Base-by-base conservation (phyloP, 2,888 invertebrate genomes). In the Andrena fulva region DNA sequence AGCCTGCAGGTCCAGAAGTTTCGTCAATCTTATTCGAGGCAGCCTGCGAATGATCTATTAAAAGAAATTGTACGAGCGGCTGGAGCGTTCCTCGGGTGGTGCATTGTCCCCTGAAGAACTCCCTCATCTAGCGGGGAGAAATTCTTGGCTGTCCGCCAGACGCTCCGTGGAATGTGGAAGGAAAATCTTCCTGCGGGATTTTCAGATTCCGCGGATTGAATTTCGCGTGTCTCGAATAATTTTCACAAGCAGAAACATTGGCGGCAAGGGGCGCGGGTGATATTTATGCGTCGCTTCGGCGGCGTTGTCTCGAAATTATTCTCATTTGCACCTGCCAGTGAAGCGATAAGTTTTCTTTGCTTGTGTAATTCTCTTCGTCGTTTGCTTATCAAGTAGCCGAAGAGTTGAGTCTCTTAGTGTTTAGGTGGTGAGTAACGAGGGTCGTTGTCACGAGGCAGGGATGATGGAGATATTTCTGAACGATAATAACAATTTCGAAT, bases 141-240 rank as follows among this genome's bases (percentile, higher is more conserved):
- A 83, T 88, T 83, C 82, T 85, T 88, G 87, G 80, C 74, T 31
- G 60, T 54, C 27, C 54, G 86, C 87, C 87, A 86, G 83, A 76
- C 77, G 62, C 64, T 33, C 48, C 80, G 59, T 10, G 74, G 81
- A 84, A 81, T 71, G 79, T 84, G 66, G 70, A 77, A 82, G 66
- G 84, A 64, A 79, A 80, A 80, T 64, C 54, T 50, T 77, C 62
- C 63, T 54, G 59, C 52, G 42, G 60, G 59, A 80, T 72, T 69
- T 85, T 63, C n/a, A 62, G 64, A 84, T 82, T 77, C 75, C 75
- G 20, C n/a, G n/a, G 66, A 27, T 54, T 42, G 27, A 64, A 63
- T 63, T 77, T 64, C 42, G 24, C 62, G 69, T 67, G 59, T 66
- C 54, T 68, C 20, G 71, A 69, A 81, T 81, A 75, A 77, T 81